Percentiles rank a stretch among this genome's conserved stretches.
Conservation (phyloP, 2,797 vertebrate species). For the Chaenodraco wilsoni region DNA sequence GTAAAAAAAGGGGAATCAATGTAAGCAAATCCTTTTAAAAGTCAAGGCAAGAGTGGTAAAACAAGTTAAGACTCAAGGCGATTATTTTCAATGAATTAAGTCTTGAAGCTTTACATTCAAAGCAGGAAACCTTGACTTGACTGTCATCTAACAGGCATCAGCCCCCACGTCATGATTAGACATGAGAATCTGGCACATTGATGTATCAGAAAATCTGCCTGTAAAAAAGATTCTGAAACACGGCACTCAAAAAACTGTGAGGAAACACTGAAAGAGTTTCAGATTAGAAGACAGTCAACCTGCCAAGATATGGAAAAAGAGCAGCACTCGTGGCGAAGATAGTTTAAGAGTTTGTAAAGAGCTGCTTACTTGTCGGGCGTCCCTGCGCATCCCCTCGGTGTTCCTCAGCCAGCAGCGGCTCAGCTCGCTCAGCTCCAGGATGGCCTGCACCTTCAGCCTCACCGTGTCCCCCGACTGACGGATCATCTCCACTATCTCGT, state of each 20-base stretch:
- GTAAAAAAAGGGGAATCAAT: too few relatives aligned
- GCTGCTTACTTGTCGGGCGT: slow-evolving; percentile 90
- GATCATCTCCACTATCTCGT: slow-evolving; percentile 99
- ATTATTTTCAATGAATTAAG: too few relatives aligned
- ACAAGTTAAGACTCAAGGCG: too few relatives aligned
- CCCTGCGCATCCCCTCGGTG: slow-evolving; percentile 83
- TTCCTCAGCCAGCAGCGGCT: slow-evolving; percentile 94
- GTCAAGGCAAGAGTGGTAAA: too few relatives aligned
- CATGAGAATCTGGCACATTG: neutral
- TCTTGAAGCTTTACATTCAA: too few relatives aligned
- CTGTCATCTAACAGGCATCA: too few relatives aligned
- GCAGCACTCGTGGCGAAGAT: neutral
- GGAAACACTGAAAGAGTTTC: neutral
- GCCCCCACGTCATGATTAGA: too few relatives aligned
- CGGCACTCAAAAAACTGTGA: neutral
- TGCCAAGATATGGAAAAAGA: neutral
- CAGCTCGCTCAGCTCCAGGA: slow-evolving; percentile 96
- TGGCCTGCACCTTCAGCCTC: slow-evolving; percentile 95
- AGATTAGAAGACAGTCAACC: slow-evolving; percentile 1
- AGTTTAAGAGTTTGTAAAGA: neutral
- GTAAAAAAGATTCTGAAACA: neutral
- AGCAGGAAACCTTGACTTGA: too few relatives aligned
- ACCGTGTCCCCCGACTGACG: slow-evolving; percentile 95
- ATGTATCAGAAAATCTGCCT: neutral
- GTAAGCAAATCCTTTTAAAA: too few relatives aligned